Evolutionary conservation across 2,888 invertebrate genomes (phyloP).

Genomic region (Xestia xanthographa): DNA sequence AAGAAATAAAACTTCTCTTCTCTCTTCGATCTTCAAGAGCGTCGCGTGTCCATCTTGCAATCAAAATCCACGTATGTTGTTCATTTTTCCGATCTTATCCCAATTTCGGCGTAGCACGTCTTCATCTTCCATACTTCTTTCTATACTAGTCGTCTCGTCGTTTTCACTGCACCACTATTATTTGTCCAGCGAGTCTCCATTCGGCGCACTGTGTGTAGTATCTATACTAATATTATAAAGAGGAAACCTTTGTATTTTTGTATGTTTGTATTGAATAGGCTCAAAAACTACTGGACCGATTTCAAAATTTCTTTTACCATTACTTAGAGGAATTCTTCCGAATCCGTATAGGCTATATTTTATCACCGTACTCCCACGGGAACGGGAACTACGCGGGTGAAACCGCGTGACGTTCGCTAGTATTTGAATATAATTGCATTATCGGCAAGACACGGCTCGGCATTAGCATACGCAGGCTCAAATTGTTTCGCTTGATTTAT

Average conservation of each 20-base stretch:
- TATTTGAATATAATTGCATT: conserved; percentile 74
- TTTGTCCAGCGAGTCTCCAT: not conserved
- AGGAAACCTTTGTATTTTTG: no score
- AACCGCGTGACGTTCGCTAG: no score
- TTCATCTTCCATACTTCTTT: not conserved
- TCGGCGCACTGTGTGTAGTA: conserved; percentile 32
- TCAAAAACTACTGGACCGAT: no score
- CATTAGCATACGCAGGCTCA: conserved; percentile 69
- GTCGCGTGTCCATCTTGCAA: not conserved
- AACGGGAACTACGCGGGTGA: no score
- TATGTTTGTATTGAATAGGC: no score
- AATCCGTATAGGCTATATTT: no score
- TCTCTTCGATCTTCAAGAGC: no score
- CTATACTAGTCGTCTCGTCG: not conserved
- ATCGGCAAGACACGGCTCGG: conserved; percentile 57
- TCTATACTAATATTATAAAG: no score
- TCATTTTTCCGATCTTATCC: not conserved
- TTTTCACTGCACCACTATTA: not conserved
- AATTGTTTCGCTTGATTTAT: conserved; percentile 67
- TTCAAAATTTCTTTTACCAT: no score
- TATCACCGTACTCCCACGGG: no score
- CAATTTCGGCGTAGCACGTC: not conserved
- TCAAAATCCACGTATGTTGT: not conserved
- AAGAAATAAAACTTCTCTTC: not conserved
- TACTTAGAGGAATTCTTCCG: no score